Evolutionary conservation across 2,888 invertebrate genomes (phyloP).

Genomic region (Agapostemon virescens): DNA sequence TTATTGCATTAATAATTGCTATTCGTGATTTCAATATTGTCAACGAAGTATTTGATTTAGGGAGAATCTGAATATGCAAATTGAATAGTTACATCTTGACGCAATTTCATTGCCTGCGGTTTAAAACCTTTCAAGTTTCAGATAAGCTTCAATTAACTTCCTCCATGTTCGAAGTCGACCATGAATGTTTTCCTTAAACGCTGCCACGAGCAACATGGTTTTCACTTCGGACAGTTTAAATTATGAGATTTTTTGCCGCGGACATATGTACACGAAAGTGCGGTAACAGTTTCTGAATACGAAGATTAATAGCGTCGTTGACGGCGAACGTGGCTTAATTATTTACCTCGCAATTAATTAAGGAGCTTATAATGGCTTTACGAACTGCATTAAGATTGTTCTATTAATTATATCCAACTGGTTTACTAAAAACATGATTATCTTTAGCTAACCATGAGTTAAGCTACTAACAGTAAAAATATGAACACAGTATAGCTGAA

Average conservation of each 20-base stretch:
- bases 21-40: background rate
- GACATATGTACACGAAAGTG: background rate
- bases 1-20: background rate
- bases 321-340: background rate
- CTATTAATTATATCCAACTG: background rate
- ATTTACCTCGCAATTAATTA: slow-evolving; percentile 12
- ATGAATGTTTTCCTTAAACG: background rate
- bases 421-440: background rate
- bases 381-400: background rate
- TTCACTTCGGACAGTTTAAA: background rate
- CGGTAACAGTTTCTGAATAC: background rate
- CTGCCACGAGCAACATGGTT: background rate
- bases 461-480: background rate
- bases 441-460: background rate
- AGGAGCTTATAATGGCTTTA: background rate
- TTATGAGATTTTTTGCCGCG: background rate
- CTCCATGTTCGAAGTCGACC: background rate
- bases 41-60: background rate
- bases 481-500: background rate
- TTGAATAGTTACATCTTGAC: background rate
- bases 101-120: background rate
- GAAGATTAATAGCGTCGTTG: background rate
- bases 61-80: background rate
- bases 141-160: background rate
- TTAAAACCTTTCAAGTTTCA: background rate